Evolutionary conservation across 2,113 vertebrate genomes (phyloP).

Genomic region (Dipodomys stephensi): DNA sequence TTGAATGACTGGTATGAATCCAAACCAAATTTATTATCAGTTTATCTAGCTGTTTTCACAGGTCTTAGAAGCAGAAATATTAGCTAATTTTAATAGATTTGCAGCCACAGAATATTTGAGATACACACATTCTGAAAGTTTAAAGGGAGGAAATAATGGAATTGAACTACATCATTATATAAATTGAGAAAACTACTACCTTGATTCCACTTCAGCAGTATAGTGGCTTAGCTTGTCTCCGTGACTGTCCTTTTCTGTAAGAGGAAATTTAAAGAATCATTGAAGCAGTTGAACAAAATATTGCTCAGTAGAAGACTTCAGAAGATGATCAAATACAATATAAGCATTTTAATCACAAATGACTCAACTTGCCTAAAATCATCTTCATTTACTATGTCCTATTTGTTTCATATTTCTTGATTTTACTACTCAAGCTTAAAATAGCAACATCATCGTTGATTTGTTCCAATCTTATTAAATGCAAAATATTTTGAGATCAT

Average conservation of each 20-base stretch:
- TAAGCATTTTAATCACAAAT: background rate
- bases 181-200: background rate
- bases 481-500: background rate
- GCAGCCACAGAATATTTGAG: background rate
- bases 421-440: background rate
- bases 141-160: background rate
- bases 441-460: background rate
- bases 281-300: background rate
- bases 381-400: background rate
- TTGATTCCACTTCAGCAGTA: background rate
- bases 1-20: background rate
- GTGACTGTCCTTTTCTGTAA: background rate
- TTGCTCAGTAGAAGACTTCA: background rate
- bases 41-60: background rate
- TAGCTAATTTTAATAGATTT: background rate
- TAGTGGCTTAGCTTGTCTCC: background rate
- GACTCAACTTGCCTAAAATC: background rate
- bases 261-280: background rate
- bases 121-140: background rate
- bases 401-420: conserved; percentile 3
- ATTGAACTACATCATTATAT: background rate
- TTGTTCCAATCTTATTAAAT: background rate
- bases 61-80: background rate
- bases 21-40: background rate
- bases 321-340: background rate